Conservation (phyloP, 1,140 invertebrate species). For the Condylostylus longicornis region DNA sequence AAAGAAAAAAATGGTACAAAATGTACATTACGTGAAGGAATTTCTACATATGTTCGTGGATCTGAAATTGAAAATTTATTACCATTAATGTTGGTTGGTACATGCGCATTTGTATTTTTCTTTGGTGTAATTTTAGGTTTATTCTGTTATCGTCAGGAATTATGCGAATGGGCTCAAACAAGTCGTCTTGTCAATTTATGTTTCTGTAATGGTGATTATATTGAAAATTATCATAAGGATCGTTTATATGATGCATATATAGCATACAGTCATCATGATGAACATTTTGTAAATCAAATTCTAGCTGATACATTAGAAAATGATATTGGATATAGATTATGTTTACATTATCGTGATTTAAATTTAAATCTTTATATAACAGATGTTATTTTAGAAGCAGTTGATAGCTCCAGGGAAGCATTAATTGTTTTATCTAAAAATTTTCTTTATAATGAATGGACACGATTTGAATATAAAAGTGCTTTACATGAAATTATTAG, state of each 20-base stretch:
- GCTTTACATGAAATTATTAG: conserved; percentile 83
- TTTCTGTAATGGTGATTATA: conserved; percentile 42
- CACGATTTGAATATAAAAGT: conserved; percentile 81
- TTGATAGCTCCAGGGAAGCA: conserved; percentile 75
- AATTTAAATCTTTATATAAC: conserved; percentile 70
- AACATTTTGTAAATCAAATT: conserved; percentile 72
- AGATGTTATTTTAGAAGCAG: conserved; percentile 78
- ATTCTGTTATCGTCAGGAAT: conserved; percentile 66
- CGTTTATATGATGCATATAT: conserved; percentile 81
- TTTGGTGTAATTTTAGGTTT: conserved; percentile 54
- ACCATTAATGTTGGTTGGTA: conserved; percentile 56
- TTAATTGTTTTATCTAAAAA: conserved; percentile 83
- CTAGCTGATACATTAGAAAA: conserved; percentile 67
- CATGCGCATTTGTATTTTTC: conserved; percentile 54
- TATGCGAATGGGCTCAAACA: conserved; percentile 75
- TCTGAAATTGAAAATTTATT: conserved; percentile 66
- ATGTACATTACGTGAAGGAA: conserved; percentile 47
- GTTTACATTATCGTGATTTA: conserved; percentile 72
- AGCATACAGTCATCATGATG: conserved; percentile 80
- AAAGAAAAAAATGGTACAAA: conserved; percentile 51
- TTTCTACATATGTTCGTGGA: conserved; percentile 52
- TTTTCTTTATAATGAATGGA: conserved; percentile 89
- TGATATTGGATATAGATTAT: conserved; percentile 62
- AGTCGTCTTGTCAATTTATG: conserved; percentile 61
- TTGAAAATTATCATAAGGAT: conserved; percentile 56